Conservation (phyloP, 1,140 invertebrate genomes). For the Plodia interpunctella region DNA sequence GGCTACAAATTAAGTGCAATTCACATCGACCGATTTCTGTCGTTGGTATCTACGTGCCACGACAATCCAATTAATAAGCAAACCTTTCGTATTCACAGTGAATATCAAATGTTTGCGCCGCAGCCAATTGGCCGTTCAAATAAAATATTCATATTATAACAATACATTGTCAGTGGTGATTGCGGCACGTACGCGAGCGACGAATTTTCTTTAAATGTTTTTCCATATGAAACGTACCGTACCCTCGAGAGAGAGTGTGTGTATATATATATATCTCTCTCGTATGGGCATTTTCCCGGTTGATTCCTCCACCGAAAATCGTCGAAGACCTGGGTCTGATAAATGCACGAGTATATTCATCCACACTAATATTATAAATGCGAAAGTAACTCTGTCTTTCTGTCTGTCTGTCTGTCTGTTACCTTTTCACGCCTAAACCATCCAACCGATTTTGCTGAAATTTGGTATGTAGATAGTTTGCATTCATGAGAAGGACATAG, state of each 20-base stretch:
- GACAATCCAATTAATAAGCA: constrained; percentile 70
- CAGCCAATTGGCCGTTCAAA: constrained; percentile 49
- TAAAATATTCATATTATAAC: constrained; percentile 65
- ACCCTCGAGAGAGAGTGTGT: too few species aligned
- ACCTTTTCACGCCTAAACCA: too few species aligned
- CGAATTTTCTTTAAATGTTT: constrained; percentile 4
- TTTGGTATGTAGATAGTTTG: too few species aligned
- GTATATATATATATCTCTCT: not conserved
- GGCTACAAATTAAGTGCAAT: constrained; percentile 56
- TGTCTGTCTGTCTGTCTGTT: too few species aligned
- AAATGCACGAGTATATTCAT: too few species aligned
- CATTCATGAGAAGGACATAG: too few species aligned
- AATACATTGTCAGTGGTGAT: constrained; percentile 38
- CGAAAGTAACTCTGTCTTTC: too few species aligned
- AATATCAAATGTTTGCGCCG: constrained; percentile 62
- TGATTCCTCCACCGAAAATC: too few species aligned
- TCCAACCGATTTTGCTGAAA: too few species aligned
- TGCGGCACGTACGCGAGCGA: constrained; percentile 26
- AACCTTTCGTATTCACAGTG: constrained; percentile 63
- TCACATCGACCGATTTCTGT: constrained; percentile 45
- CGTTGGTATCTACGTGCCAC: constrained; percentile 42
- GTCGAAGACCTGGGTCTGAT: too few species aligned
- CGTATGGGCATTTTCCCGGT: too few species aligned
- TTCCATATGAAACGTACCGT: not conserved
- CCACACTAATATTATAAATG: too few species aligned